Conservation (phyloP, 2,113 vertebrate species). For the Turdus rufiventris region DNA sequence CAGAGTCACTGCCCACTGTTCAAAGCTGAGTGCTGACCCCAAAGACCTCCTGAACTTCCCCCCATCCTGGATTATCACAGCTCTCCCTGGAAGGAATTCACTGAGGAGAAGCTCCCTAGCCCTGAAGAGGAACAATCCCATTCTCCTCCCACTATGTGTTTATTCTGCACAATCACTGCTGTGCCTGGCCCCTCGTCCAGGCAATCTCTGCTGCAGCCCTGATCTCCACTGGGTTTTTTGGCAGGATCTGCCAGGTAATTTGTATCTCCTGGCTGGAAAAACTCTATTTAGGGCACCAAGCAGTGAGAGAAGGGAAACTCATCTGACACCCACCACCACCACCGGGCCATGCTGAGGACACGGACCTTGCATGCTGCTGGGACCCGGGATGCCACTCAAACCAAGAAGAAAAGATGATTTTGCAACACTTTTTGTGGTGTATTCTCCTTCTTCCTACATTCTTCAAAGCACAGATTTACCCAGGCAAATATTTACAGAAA, state of each 20-base stretch:
- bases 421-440: background rate
- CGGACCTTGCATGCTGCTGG: background rate
- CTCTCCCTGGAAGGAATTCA: fast-evolving
- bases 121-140: background rate
- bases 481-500: slow-evolving; percentile 52
- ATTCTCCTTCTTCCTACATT: background rate
- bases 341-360: background rate
- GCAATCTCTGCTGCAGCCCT: background rate
- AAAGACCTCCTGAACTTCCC: background rate
- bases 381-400: background rate
- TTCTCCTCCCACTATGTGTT: background rate
- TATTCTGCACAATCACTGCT: background rate
- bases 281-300: background rate
- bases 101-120: background rate
- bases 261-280: background rate
- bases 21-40: fast-evolving
- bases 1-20: fast-evolving
- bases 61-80: background rate
- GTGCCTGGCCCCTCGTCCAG: background rate
- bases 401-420: background rate
- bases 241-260: background rate
- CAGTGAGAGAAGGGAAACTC: background rate
- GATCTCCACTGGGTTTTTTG: background rate
- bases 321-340: background rate
- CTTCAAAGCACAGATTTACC: background rate